Evolutionary conservation across 2,113 vertebrate genomes (phyloP).

Genomic region (Accipiter virgatus): DNA sequence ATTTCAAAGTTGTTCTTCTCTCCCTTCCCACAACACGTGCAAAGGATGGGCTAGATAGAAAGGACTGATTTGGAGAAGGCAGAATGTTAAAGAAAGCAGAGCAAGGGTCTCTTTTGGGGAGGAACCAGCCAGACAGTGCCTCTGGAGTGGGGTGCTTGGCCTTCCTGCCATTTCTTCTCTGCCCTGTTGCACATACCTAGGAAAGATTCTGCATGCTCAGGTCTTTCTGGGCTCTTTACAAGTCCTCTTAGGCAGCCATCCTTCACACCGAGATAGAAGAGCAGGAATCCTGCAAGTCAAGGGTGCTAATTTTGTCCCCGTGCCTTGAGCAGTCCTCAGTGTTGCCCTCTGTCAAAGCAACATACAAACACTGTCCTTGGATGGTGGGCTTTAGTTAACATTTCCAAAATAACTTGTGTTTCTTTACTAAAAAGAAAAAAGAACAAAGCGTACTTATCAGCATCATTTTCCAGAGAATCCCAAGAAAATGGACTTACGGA

Average conservation of each 20-base stretch:
- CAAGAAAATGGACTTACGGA: neutral
- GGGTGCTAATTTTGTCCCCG: neutral
- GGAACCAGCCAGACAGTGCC: neutral
- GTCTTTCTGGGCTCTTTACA: neutral
- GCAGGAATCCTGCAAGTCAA: neutral
- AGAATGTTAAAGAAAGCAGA: neutral
- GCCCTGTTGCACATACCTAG: neutral
- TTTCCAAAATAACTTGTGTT: neutral
- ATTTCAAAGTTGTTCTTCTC: neutral
- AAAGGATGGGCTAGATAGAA: neutral
- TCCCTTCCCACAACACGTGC: neutral
- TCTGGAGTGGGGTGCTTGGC: neutral
- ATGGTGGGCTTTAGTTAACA: neutral
- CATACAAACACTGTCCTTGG: rapidly evolving
- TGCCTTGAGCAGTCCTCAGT: neutral
- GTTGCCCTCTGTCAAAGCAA: neutral
- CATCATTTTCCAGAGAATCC: neutral
- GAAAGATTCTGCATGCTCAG: neutral
- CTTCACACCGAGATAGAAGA: neutral
- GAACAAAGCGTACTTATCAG: neutral
- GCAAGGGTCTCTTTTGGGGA: neutral
- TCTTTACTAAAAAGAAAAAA: neutral
- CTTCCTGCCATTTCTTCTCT: neutral
- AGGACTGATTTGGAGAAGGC: neutral
- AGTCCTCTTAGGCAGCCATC: neutral